Percentiles rank a stretch among this genome's conserved stretches.
Evolutionary conservation across 2,113 vertebrate species (phyloP).

Genomic region (Alces alces): DNA sequence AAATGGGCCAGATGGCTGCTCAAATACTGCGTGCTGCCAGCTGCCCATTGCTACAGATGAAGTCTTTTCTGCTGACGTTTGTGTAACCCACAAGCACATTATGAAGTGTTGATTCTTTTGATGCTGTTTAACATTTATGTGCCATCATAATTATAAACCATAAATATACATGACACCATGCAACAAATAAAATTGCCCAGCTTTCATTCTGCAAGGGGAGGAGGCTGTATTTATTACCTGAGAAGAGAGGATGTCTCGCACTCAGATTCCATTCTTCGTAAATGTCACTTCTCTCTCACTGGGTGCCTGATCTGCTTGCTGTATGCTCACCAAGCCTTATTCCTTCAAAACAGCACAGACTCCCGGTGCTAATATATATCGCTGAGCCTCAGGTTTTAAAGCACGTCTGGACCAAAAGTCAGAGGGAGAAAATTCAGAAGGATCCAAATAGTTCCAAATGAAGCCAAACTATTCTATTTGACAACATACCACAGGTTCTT

Average conservation of each 20-base stretch:
- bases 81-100: not conserved
- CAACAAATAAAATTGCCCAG: constrained; percentile 27
- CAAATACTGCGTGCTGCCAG: not conserved
- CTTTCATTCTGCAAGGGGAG: constrained; percentile 15
- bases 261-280: not conserved
- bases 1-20: constrained; percentile 65
- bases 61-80: constrained; percentile 47
- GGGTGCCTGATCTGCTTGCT: not conserved
- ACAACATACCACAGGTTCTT: not conserved
- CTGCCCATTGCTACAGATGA: constrained; percentile 70
- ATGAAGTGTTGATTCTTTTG: constrained; percentile 49
- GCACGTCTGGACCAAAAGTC: not conserved
- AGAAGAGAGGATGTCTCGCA: not conserved
- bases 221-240: constrained; percentile 26
- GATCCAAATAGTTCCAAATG: not conserved
- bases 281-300: not conserved
- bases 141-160: constrained; percentile 50
- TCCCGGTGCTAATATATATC: not conserved
- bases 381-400: not conserved
- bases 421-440: not conserved
- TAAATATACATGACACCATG: constrained; percentile 60
- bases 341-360: not conserved
- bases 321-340: not conserved
- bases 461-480: constrained; percentile 8
- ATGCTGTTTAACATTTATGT: constrained; percentile 40